These are phyloP conservation scores for Troglohyphantes excavatus DNA, from an alignment of 2,888 invertebrate species.

Conservation along the genomic window DNA sequence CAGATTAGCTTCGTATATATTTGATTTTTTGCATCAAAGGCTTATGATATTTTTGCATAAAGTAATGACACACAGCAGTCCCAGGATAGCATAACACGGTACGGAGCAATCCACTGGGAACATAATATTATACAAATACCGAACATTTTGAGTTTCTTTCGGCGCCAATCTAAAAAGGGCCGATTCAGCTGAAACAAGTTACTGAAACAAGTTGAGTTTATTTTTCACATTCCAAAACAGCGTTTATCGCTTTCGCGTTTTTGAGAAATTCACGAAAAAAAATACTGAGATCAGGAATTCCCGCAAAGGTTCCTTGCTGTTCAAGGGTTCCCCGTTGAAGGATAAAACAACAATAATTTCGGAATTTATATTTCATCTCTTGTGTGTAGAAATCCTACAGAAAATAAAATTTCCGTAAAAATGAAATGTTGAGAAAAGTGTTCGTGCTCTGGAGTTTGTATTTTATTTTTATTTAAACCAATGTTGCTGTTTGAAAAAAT, in stretches of 20 bases:
- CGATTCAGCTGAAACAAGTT: not conserved
- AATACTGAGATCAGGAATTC: not conserved
- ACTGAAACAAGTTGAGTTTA: not conserved
- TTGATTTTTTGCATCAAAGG: not conserved
- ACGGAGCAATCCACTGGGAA: not conserved
- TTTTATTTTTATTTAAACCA: not conserved
- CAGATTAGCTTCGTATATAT: not conserved
- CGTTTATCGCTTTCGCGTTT: slow-evolving; percentile 11
- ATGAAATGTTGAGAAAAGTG: not conserved
- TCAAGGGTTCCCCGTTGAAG: not conserved
- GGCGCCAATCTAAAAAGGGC: not conserved
- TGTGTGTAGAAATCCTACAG: not conserved
- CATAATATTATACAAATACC: not conserved
- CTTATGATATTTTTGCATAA: not conserved
- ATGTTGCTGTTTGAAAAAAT: too few relatives aligned
- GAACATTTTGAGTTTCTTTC: not conserved
- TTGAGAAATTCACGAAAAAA: not conserved
- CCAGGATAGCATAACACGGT: not conserved
- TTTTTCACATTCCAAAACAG: not conserved
- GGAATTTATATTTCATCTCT: not conserved
- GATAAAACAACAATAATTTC: not conserved
- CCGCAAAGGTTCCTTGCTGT: not conserved
- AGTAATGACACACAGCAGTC: not conserved
- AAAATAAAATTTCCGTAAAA: not conserved
- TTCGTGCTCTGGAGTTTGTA: not conserved